Evolutionary conservation across 2,113 vertebrate species (phyloP).

Genomic region (Eublepharis macularius): DNA sequence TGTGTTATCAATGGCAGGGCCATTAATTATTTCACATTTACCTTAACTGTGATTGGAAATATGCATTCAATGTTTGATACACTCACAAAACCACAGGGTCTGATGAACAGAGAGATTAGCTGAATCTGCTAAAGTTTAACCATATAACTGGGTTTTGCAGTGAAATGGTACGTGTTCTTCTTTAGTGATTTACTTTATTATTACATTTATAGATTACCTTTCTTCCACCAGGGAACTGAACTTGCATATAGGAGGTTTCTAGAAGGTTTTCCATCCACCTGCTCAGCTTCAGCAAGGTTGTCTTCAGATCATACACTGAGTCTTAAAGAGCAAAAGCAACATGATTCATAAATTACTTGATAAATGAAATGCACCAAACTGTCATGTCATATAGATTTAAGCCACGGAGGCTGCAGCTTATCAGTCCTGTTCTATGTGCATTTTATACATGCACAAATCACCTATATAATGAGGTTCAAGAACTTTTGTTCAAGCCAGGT

Average conservation of each 20-base stretch:
- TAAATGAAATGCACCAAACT: background rate
- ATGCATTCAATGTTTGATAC: background rate
- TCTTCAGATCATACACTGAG: background rate
- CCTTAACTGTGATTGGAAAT: slow-evolving; percentile 4
- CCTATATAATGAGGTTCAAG: background rate
- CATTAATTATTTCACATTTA: slow-evolving; percentile 10
- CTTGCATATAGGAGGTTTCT: too few relatives aligned
- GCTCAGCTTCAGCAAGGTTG: too few relatives aligned
- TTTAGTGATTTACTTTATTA: too few relatives aligned
- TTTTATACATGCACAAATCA: background rate
- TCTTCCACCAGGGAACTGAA: too few relatives aligned
- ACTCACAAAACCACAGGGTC: background rate
- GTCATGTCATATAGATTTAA: background rate
- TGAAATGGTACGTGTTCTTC: too few relatives aligned
- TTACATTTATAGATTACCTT: too few relatives aligned
- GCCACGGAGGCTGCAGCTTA: background rate
- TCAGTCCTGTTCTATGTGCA: background rate
- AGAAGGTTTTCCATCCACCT: too few relatives aligned
- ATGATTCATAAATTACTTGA: background rate
- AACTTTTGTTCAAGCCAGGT: background rate
- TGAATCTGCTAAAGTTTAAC: background rate
- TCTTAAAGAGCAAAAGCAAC: background rate
- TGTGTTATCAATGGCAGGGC: background rate
- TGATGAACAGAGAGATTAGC: background rate
- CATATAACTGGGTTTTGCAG: background rate